phyloP scores from a whole-genome alignment of 2,888 invertebrate species.

The Bombylius discolor region DNA sequence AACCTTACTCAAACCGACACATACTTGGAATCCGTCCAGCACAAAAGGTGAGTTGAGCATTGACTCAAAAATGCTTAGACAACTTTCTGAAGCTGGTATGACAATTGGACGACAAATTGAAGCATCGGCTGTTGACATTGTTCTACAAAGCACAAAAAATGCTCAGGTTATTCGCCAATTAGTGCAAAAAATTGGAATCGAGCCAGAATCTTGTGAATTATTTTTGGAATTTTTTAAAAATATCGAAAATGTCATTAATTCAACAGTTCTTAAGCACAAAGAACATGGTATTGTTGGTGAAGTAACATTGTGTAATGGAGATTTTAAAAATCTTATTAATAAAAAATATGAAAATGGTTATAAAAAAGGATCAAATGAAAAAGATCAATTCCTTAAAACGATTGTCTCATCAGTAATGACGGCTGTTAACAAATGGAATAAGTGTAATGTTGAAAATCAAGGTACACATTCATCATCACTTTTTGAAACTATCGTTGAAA shows the following conservation, averaged over 20 bases:
- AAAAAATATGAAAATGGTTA: constrained; percentile 2
- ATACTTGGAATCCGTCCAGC: constrained; percentile 17
- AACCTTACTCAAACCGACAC: constrained; percentile 32
- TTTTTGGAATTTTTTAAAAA: constrained; percentile 10
- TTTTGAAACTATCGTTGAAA: neutral
- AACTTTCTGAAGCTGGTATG: constrained; percentile 55
- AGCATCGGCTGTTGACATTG: constrained; percentile 47
- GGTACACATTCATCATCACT: neutral
- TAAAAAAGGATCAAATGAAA: constrained; percentile 2
- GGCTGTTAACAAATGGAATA: neutral
- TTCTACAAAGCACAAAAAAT: constrained; percentile 37
- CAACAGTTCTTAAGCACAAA: neutral
- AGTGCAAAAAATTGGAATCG: constrained; percentile 3
- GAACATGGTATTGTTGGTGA: neutral
- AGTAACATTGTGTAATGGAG: neutral
- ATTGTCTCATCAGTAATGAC: neutral
- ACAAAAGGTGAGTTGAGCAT: constrained; percentile 46
- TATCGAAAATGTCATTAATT: constrained; percentile 3
- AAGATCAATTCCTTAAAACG: neutral
- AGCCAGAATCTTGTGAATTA: constrained; percentile 5
- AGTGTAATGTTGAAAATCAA: neutral
- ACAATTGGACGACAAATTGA: constrained; percentile 52
- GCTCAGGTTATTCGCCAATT: constrained; percentile 11
- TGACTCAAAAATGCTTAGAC: constrained; percentile 50
- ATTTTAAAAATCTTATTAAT: neutral